Conservation (phyloP, 2,888 invertebrate species). For the Rhingia campestris region DNA sequence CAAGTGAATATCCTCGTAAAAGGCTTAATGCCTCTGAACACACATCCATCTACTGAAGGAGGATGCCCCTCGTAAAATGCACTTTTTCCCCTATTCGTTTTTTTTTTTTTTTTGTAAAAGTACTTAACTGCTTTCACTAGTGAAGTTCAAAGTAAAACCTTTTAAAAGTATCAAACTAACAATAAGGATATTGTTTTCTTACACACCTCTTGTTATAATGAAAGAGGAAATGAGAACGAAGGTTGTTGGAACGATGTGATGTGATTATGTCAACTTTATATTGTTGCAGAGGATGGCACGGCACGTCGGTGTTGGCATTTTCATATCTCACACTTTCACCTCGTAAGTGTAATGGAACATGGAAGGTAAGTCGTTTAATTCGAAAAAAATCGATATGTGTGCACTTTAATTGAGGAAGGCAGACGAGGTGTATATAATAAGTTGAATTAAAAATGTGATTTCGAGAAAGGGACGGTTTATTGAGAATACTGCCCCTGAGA, state of each 20-base stretch:
- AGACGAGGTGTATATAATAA: conserved; percentile 14
- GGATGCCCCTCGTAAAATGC: conserved; percentile 55
- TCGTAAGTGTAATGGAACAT: conserved; percentile 43
- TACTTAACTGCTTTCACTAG: conserved; percentile 66
- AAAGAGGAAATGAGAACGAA: conserved; percentile 26
- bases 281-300: conserved; percentile 19
- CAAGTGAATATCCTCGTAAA: conserved; percentile 58
- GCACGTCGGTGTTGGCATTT: conserved; percentile 1
- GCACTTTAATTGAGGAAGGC: conserved; percentile 27
- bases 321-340: conserved; percentile 39
- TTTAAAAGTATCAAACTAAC: conserved; percentile 67
- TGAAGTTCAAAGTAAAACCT: conserved; percentile 71
- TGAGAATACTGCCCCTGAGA: background rate
- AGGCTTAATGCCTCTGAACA: conserved; percentile 32
- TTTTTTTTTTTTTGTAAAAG: conserved; percentile 39
- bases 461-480: background rate
- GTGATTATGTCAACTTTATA: background rate
- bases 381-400: conserved; percentile 25
- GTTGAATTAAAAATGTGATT: conserved; percentile 14
- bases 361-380: conserved; percentile 20
- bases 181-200: conserved; percentile 69
- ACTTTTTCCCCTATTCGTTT: conserved; percentile 22
- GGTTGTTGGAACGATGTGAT: conserved; percentile 12
- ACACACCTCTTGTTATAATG: conserved; percentile 61
- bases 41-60: conserved; percentile 22